Evolutionary conservation across 2,113 vertebrate species (phyloP), one percentile per base, ranked within the genome.

Genomic region (Xyliphius kryptos): DNA sequence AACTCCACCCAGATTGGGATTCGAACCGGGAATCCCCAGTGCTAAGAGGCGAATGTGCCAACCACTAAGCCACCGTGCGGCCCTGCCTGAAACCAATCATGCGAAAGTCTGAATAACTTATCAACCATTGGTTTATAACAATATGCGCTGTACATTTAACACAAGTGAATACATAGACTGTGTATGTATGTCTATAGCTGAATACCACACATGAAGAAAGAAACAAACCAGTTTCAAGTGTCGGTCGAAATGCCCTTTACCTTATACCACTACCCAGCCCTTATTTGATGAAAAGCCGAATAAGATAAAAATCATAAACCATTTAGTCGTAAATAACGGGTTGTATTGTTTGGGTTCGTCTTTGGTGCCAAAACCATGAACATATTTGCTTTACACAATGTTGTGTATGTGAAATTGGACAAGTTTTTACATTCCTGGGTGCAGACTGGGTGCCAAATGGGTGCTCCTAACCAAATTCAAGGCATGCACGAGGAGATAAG

Each of bases 391-490:
- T 32, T 32, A 32, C 26, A 32, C 26, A 32, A 32, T 6, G 7
- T 32, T 32, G 26, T 32, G 26, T 32, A 5, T 32, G 26, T 32
- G 2, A 32, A 32, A 32, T 32, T 32, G 26, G 26, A 32, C 26
- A 32, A 32, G 26, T 6, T 65, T 66, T 41, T 32, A 66, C 37
- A 37, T 20, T 15, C 32, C 68, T 70, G 15, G 72, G 86, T n/a
- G n/a, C n/a, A n/a, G n/a, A n/a, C n/a, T n/a, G n/a, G n/a, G n/a
- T n/a, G n/a, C n/a, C n/a, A n/a, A n/a, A n/a, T n/a, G n/a, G n/a
- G n/a, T 87, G 89, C 90, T 91, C 91, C 90, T 81, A 78, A 90
- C 89, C 89, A 92, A 93, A 91, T 90, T 93, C 89, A 91, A 92
- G 90, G 85, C 91, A 89, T 93, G 91, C 88, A 91, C 86, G 40